A percentile compares a stretch with the other conserved stretches of the same genome.
These are phyloP conservation scores for Drosophila nannoptera DNA, from an alignment of 1,140 invertebrate species.

Conservation along the genomic window DNA sequence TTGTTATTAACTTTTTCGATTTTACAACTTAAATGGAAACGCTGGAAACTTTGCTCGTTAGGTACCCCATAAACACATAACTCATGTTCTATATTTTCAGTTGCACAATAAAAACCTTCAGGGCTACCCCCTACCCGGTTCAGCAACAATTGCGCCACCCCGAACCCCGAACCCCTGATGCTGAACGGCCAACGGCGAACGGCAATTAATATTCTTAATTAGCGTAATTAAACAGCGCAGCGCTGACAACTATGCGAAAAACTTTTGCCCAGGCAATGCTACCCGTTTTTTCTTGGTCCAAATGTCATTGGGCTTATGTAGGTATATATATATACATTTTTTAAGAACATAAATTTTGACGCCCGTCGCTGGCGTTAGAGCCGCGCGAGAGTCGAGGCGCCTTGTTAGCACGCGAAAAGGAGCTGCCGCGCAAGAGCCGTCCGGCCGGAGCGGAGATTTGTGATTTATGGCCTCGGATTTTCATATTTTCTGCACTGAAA, in stretches of 20 bases:
- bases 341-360: constrained; percentile 71
- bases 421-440: constrained; percentile 16
- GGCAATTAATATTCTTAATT: constrained; percentile 79
- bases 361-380: constrained; percentile 18
- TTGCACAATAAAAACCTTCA: constrained; percentile 31
- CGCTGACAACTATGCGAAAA: constrained; percentile 77
- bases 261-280: constrained; percentile 42
- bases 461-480: constrained; percentile 63
- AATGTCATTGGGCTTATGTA: constrained; percentile 36
- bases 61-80: constrained; percentile 68
- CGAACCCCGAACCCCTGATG: neutral
- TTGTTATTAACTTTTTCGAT: constrained; percentile 69
- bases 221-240: constrained; percentile 77
- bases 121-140: neutral
- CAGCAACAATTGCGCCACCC: constrained; percentile 31
- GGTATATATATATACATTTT: neutral
- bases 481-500: constrained; percentile 1
- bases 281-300: constrained; percentile 19
- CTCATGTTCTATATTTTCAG: constrained; percentile 68
- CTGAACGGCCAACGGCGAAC: constrained; percentile 39
- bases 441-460: constrained; percentile 55
- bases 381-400: constrained; percentile 46
- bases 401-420: constrained; percentile 68
- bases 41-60: constrained; percentile 53
- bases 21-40: constrained; percentile 69